Evolutionary conservation across 1,140 invertebrate genomes (phyloP).

Genomic region (Aricia agestis): DNA sequence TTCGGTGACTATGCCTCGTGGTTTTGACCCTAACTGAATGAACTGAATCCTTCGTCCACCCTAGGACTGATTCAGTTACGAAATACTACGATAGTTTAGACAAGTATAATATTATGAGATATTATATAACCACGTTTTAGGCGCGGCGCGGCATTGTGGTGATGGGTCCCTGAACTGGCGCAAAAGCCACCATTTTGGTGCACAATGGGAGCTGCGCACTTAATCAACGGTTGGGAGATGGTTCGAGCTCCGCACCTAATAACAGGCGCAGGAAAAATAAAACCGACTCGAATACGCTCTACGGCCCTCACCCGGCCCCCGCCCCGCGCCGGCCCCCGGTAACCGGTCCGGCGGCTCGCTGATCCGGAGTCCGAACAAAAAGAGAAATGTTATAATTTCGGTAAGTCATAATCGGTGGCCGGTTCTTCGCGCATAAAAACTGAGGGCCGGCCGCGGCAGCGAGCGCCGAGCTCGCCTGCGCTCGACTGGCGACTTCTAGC

Average conservation of each 20-base stretch:
- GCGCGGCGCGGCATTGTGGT: not conserved
- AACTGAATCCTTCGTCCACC: no score
- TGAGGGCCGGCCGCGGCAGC: no score
- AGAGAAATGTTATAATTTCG: slow-evolving; percentile 26
- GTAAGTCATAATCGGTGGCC: slow-evolving; percentile 30
- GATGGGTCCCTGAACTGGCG: not conserved
- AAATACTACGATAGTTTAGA: no score
- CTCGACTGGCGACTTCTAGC: no score
- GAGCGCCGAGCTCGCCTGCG: slow-evolving; percentile 10
- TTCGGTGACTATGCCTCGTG: no score
- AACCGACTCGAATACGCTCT: not conserved
- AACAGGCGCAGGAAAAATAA: not conserved
- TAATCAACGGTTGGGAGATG: not conserved
- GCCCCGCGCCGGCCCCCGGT: not conserved
- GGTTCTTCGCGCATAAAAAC: slow-evolving; percentile 21
- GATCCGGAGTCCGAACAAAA: slow-evolving; percentile 15
- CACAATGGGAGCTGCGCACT: not conserved
- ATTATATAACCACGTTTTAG: no score
- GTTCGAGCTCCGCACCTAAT: not conserved
- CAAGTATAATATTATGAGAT: no score
- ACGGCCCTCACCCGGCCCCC: no score
- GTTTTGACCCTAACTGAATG: no score
- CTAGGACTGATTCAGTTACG: no score
- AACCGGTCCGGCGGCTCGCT: not conserved
- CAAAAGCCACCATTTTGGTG: not conserved